Evolutionary conservation across 2,797 vertebrate species (phyloP).

Genomic region (Kryptopterus vitreolus): DNA sequence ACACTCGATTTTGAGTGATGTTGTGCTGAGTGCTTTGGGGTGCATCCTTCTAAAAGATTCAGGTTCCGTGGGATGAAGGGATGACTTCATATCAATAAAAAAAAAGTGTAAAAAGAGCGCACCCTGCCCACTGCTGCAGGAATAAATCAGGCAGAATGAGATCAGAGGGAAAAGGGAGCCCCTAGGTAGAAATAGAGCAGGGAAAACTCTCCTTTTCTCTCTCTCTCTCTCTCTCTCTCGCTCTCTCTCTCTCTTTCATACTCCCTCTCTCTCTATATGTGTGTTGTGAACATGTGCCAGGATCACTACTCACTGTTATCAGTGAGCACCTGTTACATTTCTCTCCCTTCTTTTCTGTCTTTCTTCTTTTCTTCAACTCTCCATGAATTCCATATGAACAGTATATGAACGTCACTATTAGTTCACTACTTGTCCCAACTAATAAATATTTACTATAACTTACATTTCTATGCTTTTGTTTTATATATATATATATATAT

Average conservation of each 20-base stretch:
- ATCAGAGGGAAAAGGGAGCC: slow-evolving; percentile 52
- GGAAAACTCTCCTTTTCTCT: neutral
- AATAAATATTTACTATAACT: neutral
- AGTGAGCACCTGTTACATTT: slow-evolving; percentile 31
- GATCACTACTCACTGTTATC: slow-evolving; percentile 15
- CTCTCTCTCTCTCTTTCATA: too few species aligned
- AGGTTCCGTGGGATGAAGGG: slow-evolving; percentile 64
- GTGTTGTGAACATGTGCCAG: slow-evolving; percentile 6
- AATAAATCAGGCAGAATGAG: slow-evolving; percentile 73
- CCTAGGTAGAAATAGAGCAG: slow-evolving; percentile 50
- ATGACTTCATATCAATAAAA: slow-evolving; percentile 84
- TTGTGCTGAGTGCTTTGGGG: slow-evolving; percentile 70
- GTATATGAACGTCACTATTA: neutral
- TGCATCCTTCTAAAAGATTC: slow-evolving; percentile 69
- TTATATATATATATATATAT: too few species aligned
- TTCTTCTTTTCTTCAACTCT: slow-evolving; percentile 12
- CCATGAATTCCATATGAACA: neutral
- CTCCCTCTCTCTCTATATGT: slow-evolving; percentile 14
- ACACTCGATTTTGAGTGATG: slow-evolving; percentile 71
- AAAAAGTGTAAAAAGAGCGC: slow-evolving; percentile 59
- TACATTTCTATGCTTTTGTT: neutral
- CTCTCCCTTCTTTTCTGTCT: slow-evolving; percentile 1
- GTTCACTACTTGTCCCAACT: neutral
- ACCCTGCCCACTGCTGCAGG: slow-evolving; percentile 61
- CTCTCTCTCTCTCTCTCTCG: neutral